phyloP scores from a whole-genome alignment of 2,888 invertebrate species.

The Trichopoda pennipes region DNA sequence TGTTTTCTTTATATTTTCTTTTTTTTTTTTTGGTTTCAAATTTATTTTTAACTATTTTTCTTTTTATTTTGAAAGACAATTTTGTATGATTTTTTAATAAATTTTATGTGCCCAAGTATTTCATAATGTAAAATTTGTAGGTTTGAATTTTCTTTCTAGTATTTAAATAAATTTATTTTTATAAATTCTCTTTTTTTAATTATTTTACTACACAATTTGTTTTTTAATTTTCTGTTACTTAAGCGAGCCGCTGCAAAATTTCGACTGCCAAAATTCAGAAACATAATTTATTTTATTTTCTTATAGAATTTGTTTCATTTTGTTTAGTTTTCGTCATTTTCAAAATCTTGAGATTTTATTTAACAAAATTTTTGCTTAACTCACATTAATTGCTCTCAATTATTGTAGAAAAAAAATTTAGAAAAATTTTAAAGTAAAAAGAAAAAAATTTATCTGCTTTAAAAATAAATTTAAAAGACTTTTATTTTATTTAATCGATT shows the following conservation, averaged over 20 bases:
- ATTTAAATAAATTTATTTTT: too few relatives aligned
- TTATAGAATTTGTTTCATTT: constrained; percentile 23
- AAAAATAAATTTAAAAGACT: constrained; percentile 64
- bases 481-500: constrained; percentile 23
- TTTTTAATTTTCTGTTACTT: constrained; percentile 58
- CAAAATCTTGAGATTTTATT: constrained; percentile 46
- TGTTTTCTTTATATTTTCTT: too few relatives aligned
- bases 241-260: constrained; percentile 67
- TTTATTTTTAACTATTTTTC: neutral
- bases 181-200: neutral
- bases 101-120: neutral
- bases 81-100: neutral
- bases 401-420: constrained; percentile 4
- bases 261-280: constrained; percentile 67
- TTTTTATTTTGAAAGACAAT: neutral
- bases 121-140: neutral
- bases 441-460: constrained; percentile 58
- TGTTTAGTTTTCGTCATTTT: constrained; percentile 30
- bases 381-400: constrained; percentile 46
- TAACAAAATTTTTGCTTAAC: constrained; percentile 12
- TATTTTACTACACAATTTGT: constrained; percentile 20
- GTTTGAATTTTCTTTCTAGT: neutral
- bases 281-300: constrained; percentile 1
- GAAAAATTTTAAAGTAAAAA: constrained; percentile 1
- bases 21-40: neutral